phyloP scores from a whole-genome alignment of 2,888 invertebrate species.

The Colletes collaris region DNA sequence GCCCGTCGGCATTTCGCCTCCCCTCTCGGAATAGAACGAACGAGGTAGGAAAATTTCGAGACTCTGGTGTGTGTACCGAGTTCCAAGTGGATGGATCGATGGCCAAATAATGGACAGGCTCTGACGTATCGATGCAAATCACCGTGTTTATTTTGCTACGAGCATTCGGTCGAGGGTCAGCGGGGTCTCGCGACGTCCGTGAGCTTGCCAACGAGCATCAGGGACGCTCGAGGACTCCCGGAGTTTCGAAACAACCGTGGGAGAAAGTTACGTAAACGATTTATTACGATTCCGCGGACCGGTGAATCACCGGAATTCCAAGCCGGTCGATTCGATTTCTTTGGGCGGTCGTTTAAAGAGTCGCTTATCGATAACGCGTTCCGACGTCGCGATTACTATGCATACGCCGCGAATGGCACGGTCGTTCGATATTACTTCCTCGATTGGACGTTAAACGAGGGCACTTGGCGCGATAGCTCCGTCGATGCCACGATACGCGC shows the following conservation, averaged over 20 bases:
- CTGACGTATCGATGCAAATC: not conserved
- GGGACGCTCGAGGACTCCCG: not conserved
- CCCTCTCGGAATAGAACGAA: too few species aligned
- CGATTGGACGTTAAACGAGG: constrained; percentile 30
- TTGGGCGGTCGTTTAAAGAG: not conserved
- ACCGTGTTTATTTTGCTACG: constrained; percentile 17
- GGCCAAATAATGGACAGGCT: not conserved
- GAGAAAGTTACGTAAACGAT: constrained; percentile 15
- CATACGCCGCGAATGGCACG: constrained; percentile 10
- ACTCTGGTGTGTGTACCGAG: too few species aligned
- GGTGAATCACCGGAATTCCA: too few species aligned
- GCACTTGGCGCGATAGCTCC: constrained; percentile 8
- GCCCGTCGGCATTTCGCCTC: too few species aligned
- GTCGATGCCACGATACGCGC: constrained; percentile 26
- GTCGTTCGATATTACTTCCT: constrained; percentile 33
- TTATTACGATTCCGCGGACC: constrained; percentile 6
- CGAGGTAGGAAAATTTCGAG: too few species aligned
- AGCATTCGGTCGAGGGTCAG: constrained; percentile 1
- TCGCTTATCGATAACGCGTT: too few species aligned
- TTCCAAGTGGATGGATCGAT: too few species aligned
- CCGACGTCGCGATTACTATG: not conserved
- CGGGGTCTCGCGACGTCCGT: constrained; percentile 6
- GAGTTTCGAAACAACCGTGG: not conserved
- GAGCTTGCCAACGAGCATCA: constrained; percentile 23
- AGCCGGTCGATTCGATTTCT: constrained; percentile 4